phyloP scores from a whole-genome alignment of 1,140 invertebrate genomes.

The Saccostrea cuccullata region DNA sequence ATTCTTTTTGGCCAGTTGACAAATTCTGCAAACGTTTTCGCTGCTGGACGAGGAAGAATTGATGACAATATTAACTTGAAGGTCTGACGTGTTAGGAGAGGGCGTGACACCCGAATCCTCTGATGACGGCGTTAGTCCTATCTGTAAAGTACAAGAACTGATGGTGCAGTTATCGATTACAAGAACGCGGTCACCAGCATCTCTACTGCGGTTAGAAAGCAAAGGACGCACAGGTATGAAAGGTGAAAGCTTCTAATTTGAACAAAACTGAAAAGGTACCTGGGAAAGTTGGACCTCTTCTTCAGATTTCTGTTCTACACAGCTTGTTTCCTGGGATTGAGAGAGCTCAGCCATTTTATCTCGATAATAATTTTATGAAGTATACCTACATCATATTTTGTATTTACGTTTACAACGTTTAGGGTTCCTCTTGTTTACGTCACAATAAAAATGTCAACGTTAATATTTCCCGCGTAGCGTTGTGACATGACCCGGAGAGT shows the following conservation, averaged over 20 bases:
- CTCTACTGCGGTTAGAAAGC: too few relatives aligned
- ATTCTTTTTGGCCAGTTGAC: slow-evolving; percentile 12
- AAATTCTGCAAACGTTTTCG: slow-evolving; percentile 50
- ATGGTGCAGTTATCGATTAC: too few relatives aligned
- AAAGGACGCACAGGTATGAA: too few relatives aligned
- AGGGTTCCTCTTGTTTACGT: background rate
- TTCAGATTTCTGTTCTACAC: background rate
- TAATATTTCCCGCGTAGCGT: too few relatives aligned
- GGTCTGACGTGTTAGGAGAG: background rate
- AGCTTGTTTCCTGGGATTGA: background rate
- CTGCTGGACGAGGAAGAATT: slow-evolving; percentile 14
- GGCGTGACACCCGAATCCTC: background rate
- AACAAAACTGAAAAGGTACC: background rate
- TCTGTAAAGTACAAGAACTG: background rate
- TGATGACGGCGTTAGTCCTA: background rate
- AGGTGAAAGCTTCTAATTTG: too few relatives aligned
- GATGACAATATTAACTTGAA: background rate
- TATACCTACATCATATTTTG: background rate
- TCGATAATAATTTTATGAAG: background rate
- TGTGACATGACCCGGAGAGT: too few relatives aligned
- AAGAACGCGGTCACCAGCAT: too few relatives aligned
- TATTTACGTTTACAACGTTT: background rate
- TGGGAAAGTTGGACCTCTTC: background rate
- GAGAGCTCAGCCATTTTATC: background rate
- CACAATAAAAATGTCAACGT: background rate